These are phyloP conservation scores for Syngnathus acus DNA, from an alignment of 2,797 vertebrate species.

Conservation along the genomic window DNA sequence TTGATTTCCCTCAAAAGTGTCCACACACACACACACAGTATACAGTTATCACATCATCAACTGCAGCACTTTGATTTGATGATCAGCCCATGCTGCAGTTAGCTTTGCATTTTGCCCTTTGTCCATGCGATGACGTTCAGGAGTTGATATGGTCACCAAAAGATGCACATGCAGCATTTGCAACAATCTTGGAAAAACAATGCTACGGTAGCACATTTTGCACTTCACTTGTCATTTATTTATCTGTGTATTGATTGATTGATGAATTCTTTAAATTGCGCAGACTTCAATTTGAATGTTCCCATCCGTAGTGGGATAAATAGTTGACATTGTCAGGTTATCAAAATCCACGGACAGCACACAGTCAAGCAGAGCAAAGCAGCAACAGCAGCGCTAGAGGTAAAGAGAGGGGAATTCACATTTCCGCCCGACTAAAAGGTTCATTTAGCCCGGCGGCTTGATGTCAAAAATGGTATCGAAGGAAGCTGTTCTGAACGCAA, in stretches of 20 bases:
- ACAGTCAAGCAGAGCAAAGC: constrained; percentile 38
- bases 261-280: no score
- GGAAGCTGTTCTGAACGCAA: constrained; percentile 62
- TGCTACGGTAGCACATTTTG: neutral
- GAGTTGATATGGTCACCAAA: constrained; percentile 12
- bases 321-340: neutral
- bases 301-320: neutral
- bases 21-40: neutral
- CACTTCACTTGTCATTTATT: no score
- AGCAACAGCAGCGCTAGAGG: constrained; percentile 19
- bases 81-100: constrained; percentile 46
- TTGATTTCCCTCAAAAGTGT: neutral
- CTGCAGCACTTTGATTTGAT: constrained; percentile 24
- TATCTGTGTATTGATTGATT: no score
- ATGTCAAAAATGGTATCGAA: neutral
- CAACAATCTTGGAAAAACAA: neutral
- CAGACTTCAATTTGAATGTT: no score
- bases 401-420: constrained; percentile 4
- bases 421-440: no score
- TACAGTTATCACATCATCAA: constrained; percentile 11
- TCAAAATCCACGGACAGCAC: neutral
- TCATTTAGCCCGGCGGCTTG: no score
- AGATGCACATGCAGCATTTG: constrained; percentile 39
- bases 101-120: constrained; percentile 41
- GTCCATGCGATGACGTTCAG: constrained; percentile 41